Conservation (phyloP, 2,797 vertebrate species). For the Vireo griseus region DNA sequence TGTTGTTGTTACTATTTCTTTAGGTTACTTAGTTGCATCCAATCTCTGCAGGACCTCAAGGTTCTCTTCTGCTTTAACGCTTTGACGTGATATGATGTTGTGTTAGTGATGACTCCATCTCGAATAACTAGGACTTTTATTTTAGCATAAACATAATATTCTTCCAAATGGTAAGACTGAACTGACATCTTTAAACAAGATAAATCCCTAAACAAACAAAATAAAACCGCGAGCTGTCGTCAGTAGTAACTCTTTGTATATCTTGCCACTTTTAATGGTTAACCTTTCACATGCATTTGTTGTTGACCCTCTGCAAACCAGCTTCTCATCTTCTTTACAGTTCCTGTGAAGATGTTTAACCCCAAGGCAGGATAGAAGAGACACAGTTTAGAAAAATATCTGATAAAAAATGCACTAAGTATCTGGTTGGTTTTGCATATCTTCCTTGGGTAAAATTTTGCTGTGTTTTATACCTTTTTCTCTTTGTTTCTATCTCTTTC, state of each 20-base stretch:
- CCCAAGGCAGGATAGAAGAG: not conserved
- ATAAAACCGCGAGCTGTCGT: not conserved
- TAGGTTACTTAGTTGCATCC: not conserved
- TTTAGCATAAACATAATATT: not conserved
- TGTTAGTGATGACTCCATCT: not conserved
- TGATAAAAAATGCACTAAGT: not conserved
- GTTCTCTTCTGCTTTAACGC: not conserved
- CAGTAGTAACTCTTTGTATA: not conserved
- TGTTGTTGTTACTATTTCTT: not conserved
- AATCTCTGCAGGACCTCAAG: not conserved
- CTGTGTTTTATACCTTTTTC: not conserved
- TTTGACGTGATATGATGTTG: not conserved
- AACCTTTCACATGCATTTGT: not conserved
- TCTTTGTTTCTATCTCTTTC: not conserved
- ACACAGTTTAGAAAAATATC: not conserved
- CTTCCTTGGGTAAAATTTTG: not conserved
- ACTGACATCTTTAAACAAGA: not conserved
- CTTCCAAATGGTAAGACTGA: not conserved
- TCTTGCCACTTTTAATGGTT: not conserved
- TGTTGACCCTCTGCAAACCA: not conserved
- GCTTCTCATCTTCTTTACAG: not conserved
- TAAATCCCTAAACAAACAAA: not conserved
- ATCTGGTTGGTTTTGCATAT: not conserved
- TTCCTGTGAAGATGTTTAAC: not conserved
- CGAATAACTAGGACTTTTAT: not conserved